Percentiles rank a stretch among this genome's conserved stretches.
phyloP scores from a whole-genome alignment of 2,113 vertebrate genomes.

The Herpetotheres cachinnans region DNA sequence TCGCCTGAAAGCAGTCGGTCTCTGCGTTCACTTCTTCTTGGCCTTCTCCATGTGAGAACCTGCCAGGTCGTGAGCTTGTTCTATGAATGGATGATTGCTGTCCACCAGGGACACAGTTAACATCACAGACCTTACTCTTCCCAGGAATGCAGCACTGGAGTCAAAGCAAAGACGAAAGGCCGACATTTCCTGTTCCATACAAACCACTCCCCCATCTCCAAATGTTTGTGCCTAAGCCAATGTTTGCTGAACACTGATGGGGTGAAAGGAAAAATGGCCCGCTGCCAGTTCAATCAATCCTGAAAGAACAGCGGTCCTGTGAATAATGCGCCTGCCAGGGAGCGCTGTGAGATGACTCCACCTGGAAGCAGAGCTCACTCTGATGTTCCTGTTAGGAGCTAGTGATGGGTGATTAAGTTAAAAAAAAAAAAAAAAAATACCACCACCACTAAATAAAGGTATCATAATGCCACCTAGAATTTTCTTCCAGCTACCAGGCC shows the following conservation, averaged over 20 bases:
- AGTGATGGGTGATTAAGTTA: not conserved
- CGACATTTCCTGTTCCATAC: not conserved
- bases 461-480: not conserved
- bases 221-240: conserved; percentile 28
- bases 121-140: conserved; percentile 43
- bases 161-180: conserved; percentile 17
- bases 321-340: not conserved
- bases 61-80: conserved; percentile 42
- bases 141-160: conserved; percentile 30
- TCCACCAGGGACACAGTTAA: conserved; percentile 21
- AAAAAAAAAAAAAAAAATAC: not conserved
- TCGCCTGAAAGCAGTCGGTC: not conserved
- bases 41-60: not conserved
- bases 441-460: not conserved
- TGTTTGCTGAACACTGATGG: not conserved
- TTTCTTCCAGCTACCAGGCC: not conserved
- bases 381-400: not conserved
- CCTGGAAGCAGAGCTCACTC: not conserved
- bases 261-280: not conserved
- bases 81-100: conserved; percentile 50
- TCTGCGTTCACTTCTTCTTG: conserved; percentile 24
- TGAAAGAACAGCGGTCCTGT: not conserved
- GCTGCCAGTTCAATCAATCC: not conserved
- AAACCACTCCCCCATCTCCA: conserved; percentile 24
- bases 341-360: not conserved